Conservation (phyloP, 2,888 invertebrate species). For the Dascillus cervinus region DNA sequence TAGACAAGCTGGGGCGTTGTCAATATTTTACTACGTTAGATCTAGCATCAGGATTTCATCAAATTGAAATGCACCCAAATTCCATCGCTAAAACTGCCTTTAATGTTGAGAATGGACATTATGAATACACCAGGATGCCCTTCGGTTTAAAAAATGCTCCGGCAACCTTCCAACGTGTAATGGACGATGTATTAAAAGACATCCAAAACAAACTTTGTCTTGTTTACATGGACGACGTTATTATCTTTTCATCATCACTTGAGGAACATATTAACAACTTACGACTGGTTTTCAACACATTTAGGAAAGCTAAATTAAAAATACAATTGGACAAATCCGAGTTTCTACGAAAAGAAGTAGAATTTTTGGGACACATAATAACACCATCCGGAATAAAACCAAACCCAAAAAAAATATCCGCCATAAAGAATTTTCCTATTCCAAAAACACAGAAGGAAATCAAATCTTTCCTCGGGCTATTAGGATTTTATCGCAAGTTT, state of each 20-base stretch:
- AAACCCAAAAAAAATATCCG: conserved; percentile 3
- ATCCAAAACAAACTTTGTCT: conserved; percentile 16
- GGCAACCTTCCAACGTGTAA: conserved; percentile 21
- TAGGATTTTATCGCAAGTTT: conserved; percentile 6
- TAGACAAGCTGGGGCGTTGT: conserved; percentile 23
- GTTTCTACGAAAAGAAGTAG: no score
- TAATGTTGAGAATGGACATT: conserved; percentile 14
- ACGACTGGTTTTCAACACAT: conserved; percentile 4
- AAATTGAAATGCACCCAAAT: conserved; percentile 20
- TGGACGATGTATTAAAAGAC: conserved; percentile 19
- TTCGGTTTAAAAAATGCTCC: conserved; percentile 24
- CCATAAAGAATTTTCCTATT: conserved; percentile 2
- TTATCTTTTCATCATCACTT: conserved; percentile 10
- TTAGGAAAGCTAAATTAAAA: conserved; percentile 8
- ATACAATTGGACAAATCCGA: no score
- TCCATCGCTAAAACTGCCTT: conserved; percentile 24
- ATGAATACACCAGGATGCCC: conserved; percentile 21
- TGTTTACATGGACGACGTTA: no score
- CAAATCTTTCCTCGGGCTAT: conserved; percentile 5
- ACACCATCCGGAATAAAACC: conserved; percentile 3
- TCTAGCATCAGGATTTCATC: conserved; percentile 25
- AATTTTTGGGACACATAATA: conserved; percentile 3
- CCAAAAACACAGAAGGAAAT: conserved; percentile 4
- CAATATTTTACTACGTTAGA: conserved; percentile 26
- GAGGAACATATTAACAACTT: conserved; percentile 11